Percentiles rank a stretch among this genome's conserved stretches.
Evolutionary conservation across 2,113 vertebrate genomes (phyloP).

Genomic region (Anolis carolinensis): DNA sequence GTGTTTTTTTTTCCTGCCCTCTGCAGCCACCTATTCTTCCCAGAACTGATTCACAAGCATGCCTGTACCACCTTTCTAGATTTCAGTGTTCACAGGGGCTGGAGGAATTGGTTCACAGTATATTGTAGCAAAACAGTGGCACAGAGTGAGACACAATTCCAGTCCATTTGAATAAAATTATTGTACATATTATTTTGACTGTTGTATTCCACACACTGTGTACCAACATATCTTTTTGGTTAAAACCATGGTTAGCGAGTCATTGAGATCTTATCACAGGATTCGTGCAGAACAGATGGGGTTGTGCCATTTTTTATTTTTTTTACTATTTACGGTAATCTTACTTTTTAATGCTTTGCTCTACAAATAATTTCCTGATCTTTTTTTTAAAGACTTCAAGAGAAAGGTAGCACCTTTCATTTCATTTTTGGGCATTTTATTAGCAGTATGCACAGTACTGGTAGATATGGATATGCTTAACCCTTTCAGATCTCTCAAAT

Average conservation of each 20-base stretch:
- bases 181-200: neutral
- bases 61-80: neutral
- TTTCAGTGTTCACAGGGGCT: neutral
- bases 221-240: neutral
- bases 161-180: neutral
- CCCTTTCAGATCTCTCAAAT: too few species aligned
- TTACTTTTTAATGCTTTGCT: too few species aligned
- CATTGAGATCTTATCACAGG: neutral
- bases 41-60: neutral
- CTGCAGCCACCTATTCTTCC: neutral
- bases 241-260: neutral
- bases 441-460: too few species aligned
- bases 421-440: too few species aligned
- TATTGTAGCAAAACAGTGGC: neutral
- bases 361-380: too few species aligned
- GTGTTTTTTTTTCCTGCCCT: neutral
- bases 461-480: too few species aligned
- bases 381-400: too few species aligned
- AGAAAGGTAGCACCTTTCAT: too few species aligned
- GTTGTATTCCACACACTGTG: neutral
- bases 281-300: too few species aligned
- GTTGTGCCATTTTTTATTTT: too few species aligned
- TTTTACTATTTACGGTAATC: too few species aligned
- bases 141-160: neutral
- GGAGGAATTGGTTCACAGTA: neutral